Evolutionary conservation across 2,888 invertebrate species (phyloP), one percentile per base, ranked within the genome.

Genomic region (Leptinotarsa tumamoca): DNA sequence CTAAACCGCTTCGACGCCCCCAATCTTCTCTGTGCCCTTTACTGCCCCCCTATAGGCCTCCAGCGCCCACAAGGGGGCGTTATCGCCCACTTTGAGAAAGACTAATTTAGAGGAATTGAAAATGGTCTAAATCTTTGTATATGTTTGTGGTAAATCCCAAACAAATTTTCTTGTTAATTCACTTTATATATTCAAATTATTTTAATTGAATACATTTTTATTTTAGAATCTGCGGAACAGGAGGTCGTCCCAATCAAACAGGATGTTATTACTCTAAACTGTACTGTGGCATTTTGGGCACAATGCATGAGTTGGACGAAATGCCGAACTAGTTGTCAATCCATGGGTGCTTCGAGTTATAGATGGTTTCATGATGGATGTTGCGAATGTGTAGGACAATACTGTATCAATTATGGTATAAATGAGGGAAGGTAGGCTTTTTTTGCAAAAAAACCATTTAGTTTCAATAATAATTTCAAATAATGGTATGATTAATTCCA

Each of bases 361-460:
- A 93, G 97, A 83, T 98, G 97, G 97, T 97, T 97, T 89, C 96
- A 97, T 87, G 95, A 97, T 85, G 97, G 97, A 1, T 98, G 98
- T 86, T 98, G 98, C 87, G 96, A 98, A 88, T 98, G 98, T 86
- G 93, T 98, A 68, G 97, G 97, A 1, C 92, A 94, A 80, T 94
- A 94, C 68, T 98, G 98, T 87, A 91, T 96, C 78, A 95, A 95
- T 86, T 97, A 96, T 88, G 98, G 97, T 4, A 94, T 96, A 76
- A 95, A 95, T 84, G 95, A 96, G 85, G 95, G 95, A 90, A 92
- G 95, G 92, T 95, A 87, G 69, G 51, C 21, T 17, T 15, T 67
- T 67, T 71, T 33, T 43, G 3, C 58, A 50, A 17, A 17, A 4
- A 27, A 18, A 21, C 3, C 52, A 18, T 21, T 43, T 4, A 27